Evolutionary conservation across 2,113 vertebrate species (phyloP).

Genomic region (Phocoena sinus): DNA sequence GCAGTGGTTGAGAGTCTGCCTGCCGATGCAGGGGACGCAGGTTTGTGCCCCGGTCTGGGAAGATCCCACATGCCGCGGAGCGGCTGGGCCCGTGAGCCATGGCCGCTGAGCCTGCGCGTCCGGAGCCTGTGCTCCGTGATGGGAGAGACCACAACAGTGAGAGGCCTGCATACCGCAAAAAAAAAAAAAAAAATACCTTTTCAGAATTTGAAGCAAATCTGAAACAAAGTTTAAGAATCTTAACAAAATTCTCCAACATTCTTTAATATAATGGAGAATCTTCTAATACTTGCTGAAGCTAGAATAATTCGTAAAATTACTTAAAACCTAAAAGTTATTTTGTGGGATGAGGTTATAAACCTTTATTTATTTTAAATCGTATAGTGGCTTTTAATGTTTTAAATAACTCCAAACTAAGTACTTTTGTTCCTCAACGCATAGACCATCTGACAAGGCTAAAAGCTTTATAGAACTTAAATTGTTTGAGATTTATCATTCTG

Average conservation of each 20-base stretch:
- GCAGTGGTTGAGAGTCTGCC: too few species aligned
- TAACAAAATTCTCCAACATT: not conserved
- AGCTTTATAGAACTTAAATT: slow-evolving; percentile 7
- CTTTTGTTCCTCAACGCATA: not conserved
- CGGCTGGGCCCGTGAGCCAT: too few species aligned
- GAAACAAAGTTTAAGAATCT: not conserved
- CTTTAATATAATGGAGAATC: not conserved
- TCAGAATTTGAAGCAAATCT: not conserved
- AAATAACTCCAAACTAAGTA: not conserved
- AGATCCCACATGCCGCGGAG: too few species aligned
- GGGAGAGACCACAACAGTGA: too few species aligned
- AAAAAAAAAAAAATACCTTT: not conserved
- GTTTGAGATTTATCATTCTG: not conserved
- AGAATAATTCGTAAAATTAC: not conserved
- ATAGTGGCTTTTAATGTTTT: slow-evolving; percentile 33
- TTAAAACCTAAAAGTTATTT: not conserved
- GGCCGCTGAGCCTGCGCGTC: too few species aligned
- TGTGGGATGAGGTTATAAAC: slow-evolving; percentile 23
- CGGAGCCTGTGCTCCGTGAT: too few species aligned
- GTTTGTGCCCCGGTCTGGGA: too few species aligned
- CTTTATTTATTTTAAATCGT: slow-evolving; percentile 17
- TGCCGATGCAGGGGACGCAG: too few species aligned
- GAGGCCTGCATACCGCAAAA: too few species aligned
- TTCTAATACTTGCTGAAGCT: not conserved
- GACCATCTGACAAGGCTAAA: not conserved